phyloP scores from a whole-genome alignment of 1,140 invertebrate genomes.

The Drosophila bocqueti region DNA sequence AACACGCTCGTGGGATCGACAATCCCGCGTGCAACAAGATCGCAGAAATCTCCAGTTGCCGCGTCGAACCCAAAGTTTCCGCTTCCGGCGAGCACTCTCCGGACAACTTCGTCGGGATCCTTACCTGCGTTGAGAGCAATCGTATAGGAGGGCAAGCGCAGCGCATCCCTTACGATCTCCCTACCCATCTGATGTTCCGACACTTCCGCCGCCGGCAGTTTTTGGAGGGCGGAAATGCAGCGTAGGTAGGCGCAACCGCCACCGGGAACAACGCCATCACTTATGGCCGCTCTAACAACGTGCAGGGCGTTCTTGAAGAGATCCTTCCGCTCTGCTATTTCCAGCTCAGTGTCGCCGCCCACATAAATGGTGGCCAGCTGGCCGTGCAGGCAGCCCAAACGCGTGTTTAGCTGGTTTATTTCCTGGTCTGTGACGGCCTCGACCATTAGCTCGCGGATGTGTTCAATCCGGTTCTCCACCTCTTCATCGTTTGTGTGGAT shows the following conservation, averaged over 20 bases:
- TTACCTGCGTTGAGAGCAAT: constrained; percentile 97
- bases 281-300: constrained; percentile 70
- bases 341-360: constrained; percentile 75
- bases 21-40: constrained; percentile 96
- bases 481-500: constrained; percentile 87
- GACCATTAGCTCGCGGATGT: constrained; percentile 90
- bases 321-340: constrained; percentile 80
- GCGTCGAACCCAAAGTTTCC: constrained; percentile 95
- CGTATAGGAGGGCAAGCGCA: constrained; percentile 91
- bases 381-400: constrained; percentile 89
- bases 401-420: constrained; percentile 90
- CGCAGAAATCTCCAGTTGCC: constrained; percentile 92
- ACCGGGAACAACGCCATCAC: constrained; percentile 82
- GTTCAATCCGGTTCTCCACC: constrained; percentile 88
- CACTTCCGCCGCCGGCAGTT: constrained; percentile 7
- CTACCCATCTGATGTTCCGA: constrained; percentile 86
- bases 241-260: constrained; percentile 77
- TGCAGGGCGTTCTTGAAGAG: constrained; percentile 81
- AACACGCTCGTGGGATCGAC: constrained; percentile 98
- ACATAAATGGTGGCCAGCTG: constrained; percentile 87
- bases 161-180: constrained; percentile 89
- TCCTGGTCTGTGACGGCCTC: constrained; percentile 90
- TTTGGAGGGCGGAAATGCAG: constrained; percentile 64
- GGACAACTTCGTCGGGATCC: constrained; percentile 94
- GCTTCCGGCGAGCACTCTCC: constrained; percentile 89